A percentile compares a stretch with the other conserved stretches of the same genome.
Evolutionary conservation across 2,113 vertebrate genomes (phyloP).

Genomic region (Myiozetetes cayanensis): DNA sequence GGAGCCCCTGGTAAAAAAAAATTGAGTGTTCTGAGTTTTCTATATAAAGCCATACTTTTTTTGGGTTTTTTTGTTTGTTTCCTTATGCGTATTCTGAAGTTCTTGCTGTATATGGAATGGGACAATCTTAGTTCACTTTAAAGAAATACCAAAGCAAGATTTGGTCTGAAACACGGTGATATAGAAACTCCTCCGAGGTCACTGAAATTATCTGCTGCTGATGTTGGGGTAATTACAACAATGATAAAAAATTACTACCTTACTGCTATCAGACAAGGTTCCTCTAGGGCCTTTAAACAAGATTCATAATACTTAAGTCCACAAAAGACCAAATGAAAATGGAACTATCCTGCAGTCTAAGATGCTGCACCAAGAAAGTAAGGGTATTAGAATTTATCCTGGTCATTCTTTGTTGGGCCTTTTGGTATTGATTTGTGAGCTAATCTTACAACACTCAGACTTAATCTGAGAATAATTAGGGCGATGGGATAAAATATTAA

Average conservation of each 20-base stretch:
- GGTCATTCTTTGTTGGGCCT: fast-evolving
- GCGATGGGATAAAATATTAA: background rate
- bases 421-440: background rate
- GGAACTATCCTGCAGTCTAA: background rate
- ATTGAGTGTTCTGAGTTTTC: fast-evolving
- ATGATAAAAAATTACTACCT: background rate
- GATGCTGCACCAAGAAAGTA: background rate
- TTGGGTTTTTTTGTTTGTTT: background rate
- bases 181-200: background rate
- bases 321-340: background rate
- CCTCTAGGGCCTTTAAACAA: background rate
- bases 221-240: background rate
- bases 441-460: background rate
- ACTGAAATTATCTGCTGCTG: background rate
- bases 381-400: background rate
- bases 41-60: background rate
- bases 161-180: background rate
- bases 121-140: background rate
- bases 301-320: background rate
- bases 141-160: background rate
- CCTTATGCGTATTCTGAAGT: background rate
- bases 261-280: background rate
- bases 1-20: background rate
- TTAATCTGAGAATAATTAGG: background rate
- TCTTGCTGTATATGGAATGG: background rate